Conservation (phyloP, 2,888 invertebrate species). For the Gerosis bhagava region DNA sequence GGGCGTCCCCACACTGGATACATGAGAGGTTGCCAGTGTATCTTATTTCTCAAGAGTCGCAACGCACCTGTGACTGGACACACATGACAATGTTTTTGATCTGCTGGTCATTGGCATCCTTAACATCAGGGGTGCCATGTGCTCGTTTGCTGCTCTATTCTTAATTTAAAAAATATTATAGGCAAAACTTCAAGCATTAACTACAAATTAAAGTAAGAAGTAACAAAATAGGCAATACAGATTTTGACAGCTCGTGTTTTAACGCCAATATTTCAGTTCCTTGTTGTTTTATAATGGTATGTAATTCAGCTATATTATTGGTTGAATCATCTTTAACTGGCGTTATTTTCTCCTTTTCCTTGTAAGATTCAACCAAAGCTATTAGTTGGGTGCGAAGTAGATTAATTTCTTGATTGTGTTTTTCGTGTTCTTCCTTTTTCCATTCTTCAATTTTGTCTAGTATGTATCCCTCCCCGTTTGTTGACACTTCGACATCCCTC, state of each 20-base stretch:
- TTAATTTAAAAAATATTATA: too few species aligned
- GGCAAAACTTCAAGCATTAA: too few species aligned
- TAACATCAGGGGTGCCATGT: too few species aligned
- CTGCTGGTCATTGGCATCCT: too few species aligned
- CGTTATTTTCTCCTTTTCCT: constrained; percentile 48
- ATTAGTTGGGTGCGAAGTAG: constrained; percentile 63
- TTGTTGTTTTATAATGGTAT: constrained; percentile 73
- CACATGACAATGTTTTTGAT: too few species aligned
- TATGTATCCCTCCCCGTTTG: constrained; percentile 54
- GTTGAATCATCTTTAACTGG: constrained; percentile 44
- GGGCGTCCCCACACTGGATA: too few species aligned
- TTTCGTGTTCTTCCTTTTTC: constrained; percentile 78
- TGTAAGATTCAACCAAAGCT: constrained; percentile 59
- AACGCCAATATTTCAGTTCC: constrained; percentile 74
- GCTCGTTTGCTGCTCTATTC: too few species aligned
- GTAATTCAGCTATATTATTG: constrained; percentile 61
- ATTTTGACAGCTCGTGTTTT: constrained; percentile 68
- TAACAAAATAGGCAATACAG: too few species aligned
- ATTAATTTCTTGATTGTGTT: constrained; percentile 78
- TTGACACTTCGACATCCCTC: constrained; percentile 61
- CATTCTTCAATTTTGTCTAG: constrained; percentile 72
- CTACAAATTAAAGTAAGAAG: too few species aligned
- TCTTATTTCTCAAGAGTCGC: too few species aligned
- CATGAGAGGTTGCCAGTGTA: too few species aligned
- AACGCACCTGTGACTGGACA: too few species aligned